Evolutionary conservation across 2,888 invertebrate species (phyloP).

Genomic region (Leucophenga maculata): DNA sequence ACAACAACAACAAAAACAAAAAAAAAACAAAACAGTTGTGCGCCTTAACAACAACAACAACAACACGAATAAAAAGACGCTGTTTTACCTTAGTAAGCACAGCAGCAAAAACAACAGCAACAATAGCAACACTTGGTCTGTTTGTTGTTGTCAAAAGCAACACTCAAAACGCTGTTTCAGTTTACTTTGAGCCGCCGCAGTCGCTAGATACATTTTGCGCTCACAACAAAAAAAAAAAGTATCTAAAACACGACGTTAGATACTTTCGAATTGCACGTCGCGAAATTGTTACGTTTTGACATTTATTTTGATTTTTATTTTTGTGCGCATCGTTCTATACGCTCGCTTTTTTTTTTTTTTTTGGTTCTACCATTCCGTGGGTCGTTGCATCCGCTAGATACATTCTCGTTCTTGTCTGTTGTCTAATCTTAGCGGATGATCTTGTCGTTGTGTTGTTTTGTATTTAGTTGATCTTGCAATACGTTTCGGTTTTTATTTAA

Average conservation of each 20-base stretch:
- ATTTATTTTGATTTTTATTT: neutral
- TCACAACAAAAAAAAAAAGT: conserved; percentile 5
- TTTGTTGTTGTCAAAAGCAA: neutral
- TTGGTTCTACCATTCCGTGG: conserved; percentile 9
- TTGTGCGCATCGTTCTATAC: neutral
- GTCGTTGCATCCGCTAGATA: conserved; percentile 30
- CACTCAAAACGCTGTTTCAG: conserved; percentile 1
- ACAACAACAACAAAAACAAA: neutral
- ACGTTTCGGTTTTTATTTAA: too few relatives aligned
- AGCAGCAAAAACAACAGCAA: neutral
- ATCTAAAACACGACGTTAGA: neutral
- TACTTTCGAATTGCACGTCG: too few relatives aligned
- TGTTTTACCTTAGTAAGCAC: neutral
- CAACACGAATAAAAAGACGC: neutral
- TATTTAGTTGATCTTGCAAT: conserved; percentile 10
- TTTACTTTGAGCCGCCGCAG: conserved; percentile 14
- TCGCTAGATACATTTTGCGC: conserved; percentile 6
- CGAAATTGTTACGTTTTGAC: neutral
- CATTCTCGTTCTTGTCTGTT: conserved; percentile 7
- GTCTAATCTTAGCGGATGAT: conserved; percentile 25
- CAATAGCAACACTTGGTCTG: too few relatives aligned
- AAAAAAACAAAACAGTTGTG: too few relatives aligned
- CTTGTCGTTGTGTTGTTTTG: conserved; percentile 10
- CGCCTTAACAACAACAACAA: conserved; percentile 1
- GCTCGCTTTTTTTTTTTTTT: conserved; percentile 2